Conservation (phyloP, 2,888 invertebrate species). For the Lochmaea crataegi region DNA sequence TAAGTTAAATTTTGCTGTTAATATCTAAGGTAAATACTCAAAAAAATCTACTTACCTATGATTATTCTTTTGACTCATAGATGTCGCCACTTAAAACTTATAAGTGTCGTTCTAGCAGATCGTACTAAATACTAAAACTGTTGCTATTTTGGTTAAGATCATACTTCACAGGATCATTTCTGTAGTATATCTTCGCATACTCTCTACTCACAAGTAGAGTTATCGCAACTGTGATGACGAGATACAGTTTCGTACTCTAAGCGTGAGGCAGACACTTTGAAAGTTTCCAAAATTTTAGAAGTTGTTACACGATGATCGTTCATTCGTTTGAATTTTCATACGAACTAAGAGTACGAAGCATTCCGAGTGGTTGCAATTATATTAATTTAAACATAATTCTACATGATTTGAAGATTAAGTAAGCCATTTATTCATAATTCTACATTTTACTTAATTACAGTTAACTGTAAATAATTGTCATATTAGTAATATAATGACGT, state of each 20-base stretch:
- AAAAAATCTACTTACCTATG: too few relatives aligned
- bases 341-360: constrained; percentile 51
- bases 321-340: constrained; percentile 41
- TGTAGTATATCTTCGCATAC: too few relatives aligned
- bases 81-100: not conserved
- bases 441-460: too few relatives aligned
- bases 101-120: not conserved
- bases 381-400: not conserved
- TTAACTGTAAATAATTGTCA: too few relatives aligned
- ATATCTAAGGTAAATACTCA: too few relatives aligned
- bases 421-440: too few relatives aligned
- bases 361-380: constrained; percentile 58
- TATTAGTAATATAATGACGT: too few relatives aligned
- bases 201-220: constrained; percentile 60
- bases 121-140: not conserved
- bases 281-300: constrained; percentile 35
- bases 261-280: constrained; percentile 65
- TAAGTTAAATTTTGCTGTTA: too few relatives aligned
- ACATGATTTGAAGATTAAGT: too few relatives aligned
- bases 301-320: constrained; percentile 61
- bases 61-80: not conserved
- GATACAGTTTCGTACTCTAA: constrained; percentile 67
- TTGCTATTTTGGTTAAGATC: constrained; percentile 51
- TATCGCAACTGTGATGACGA: constrained; percentile 71
- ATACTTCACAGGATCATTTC: constrained; percentile 39